Percentiles rank a stretch among this genome's conserved stretches.
phyloP scores from a whole-genome alignment of 2,113 vertebrate genomes.

The Erythrolamprus reginae region DNA sequence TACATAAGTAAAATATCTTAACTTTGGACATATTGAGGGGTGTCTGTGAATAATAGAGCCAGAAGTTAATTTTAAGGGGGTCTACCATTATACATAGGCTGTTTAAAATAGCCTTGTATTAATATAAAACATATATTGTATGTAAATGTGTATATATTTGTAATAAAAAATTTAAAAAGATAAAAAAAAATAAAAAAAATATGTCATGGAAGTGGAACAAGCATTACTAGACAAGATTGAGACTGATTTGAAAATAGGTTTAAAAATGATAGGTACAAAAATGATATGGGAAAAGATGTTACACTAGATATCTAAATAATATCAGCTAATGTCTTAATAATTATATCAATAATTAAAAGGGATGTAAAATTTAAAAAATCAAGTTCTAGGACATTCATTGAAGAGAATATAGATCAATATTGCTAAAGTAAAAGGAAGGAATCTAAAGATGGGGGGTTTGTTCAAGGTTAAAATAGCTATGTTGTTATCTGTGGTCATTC shows the following conservation, averaged over 20 bases:
- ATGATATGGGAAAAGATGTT: not conserved
- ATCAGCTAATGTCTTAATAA: not conserved
- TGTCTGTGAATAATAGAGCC: not conserved
- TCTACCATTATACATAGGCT: not conserved
- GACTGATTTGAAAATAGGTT: not conserved
- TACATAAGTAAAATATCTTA: not conserved
- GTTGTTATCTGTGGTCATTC: not conserved
- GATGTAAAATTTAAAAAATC: not conserved
- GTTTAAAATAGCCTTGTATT: no score
- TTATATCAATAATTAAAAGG: not conserved
- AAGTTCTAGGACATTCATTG: not conserved
- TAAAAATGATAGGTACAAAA: not conserved
- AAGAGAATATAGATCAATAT: not conserved
- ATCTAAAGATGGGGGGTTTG: not conserved
- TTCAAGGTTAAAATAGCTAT: not conserved
- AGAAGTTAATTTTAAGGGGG: not conserved
- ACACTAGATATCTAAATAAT: not conserved
- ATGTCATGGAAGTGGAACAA: not conserved
- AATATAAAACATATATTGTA: no score
- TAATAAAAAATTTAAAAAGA: no score
- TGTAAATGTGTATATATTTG: no score
- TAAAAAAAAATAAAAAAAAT: no score
- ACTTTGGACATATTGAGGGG: not conserved
- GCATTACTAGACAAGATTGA: no score
- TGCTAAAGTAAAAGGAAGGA: not conserved